Base-by-base conservation (phyloP, 2,797 vertebrate genomes). In the Discoglossus pictus region DNA sequence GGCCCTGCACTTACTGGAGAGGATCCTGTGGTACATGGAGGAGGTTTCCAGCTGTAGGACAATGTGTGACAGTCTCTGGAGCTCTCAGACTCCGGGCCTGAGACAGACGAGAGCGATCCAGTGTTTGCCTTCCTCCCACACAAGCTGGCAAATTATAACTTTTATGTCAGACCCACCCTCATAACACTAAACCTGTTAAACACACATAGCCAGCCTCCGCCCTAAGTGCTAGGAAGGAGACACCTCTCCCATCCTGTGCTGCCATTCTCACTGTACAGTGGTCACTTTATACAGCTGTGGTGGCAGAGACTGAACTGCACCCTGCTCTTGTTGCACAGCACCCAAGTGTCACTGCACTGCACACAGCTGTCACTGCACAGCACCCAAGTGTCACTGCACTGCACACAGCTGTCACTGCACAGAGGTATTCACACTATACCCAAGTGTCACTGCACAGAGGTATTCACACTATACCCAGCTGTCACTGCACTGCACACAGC, bases 171-270 rank as follows among this genome's bases (percentile, higher is more conserved):
- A 59, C 25, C 61, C 61, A 48, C 68, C 68, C 68, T 65, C 68
- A 59, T 59, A 59, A 71, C 61, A 71, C 51, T 18, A 64, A 64
- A 58, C 61, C 68, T 71, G 61, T 38, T 71, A 44, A 71, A 38
- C 61, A 65, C 53, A 64, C 53, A 56, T 18, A 25, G 44, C 16
- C 21, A 23, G 68, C 61, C 62, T 23, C 68, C 68, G 68, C 68
- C 68, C 68, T 63, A 12, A 5, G 6, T 15, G 38, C 20, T 18
- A 40, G 46, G 43, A 38, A 42, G 25, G 35, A 56, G 39, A 13
- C 51, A 31, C 47, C 21, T 13, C 51, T 17, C 12, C 6, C 20
- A 8, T 42, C 34, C 15, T 13, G 31, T 27, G 18, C 18, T 2
- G 47, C 6, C 36, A 39, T 39, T 39, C 3, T 39, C n/a, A 3